phyloP scores from a whole-genome alignment of 2,888 invertebrate genomes.

The Pseudococcus viburni region DNA sequence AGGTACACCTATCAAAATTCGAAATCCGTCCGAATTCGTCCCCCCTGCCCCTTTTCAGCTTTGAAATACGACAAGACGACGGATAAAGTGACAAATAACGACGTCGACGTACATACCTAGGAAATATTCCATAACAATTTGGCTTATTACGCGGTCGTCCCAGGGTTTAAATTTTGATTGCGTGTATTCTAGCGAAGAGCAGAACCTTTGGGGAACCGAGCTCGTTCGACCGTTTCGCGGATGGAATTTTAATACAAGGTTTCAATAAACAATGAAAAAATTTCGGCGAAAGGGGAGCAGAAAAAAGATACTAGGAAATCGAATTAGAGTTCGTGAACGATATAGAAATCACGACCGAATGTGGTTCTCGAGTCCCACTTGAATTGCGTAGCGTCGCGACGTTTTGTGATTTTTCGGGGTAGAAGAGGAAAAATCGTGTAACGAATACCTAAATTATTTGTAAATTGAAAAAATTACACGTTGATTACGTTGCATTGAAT shows the following conservation, averaged over 20 bases:
- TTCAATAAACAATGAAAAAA: slow-evolving; percentile 28
- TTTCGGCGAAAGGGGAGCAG: not conserved
- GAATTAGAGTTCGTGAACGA: not conserved
- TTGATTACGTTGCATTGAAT: not conserved
- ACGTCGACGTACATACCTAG: not conserved
- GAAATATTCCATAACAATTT: slow-evolving; percentile 21
- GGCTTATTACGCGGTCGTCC: slow-evolving; percentile 10
- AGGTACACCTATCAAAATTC: not conserved
- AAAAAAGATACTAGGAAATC: not conserved
- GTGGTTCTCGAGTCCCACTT: not conserved
- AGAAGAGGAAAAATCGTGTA: not conserved
- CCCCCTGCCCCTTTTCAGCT: not conserved
- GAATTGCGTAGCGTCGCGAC: not conserved
- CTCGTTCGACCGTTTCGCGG: not conserved
- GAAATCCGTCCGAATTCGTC: slow-evolving; percentile 8
- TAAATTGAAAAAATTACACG: not conserved
- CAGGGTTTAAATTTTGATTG: slow-evolving; percentile 25
- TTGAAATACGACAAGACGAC: not conserved
- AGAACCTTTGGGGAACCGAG: not conserved
- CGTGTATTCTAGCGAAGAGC: not conserved
- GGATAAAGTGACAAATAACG: slow-evolving; percentile 28
- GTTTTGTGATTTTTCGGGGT: not conserved
- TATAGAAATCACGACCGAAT: not conserved
- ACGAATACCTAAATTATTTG: slow-evolving; percentile 8
- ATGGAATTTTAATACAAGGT: slow-evolving; percentile 4